Base-by-base conservation (phyloP, 1,140 invertebrate genomes). In the Papilio xuthus region DNA sequence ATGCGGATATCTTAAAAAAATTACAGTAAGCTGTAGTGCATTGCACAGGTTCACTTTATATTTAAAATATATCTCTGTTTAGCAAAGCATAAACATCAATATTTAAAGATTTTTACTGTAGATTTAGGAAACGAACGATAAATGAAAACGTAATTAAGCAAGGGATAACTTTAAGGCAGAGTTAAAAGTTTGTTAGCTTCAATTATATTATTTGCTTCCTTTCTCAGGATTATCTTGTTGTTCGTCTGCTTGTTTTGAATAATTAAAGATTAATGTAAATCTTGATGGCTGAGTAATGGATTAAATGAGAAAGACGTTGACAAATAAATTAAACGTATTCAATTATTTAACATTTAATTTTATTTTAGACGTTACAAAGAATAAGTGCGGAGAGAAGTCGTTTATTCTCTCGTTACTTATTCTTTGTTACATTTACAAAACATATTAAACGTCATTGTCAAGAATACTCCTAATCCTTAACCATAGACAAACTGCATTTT, bases 91-190 rank as follows among this genome's bases (percentile, higher is more conserved):
- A 56, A 56, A 56, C 4, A 56, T 8, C 23, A 71, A 71, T n/a
- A 71, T 71, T 71, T 70, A 2, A 41, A 41, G 63, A 47, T 42
- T 32, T 37, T 69, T 76, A 56, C 70, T 78, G 50, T 74, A 80
- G 81, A 84, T 79, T 83, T 83, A 87, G 83, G 84, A 87, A 86
- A 85, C 79, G 82, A 82, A 88, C 90, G 89, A 90, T 91, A 89
- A 90, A 90, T 92, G 89, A 91, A 91, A 92, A 90, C 80, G 86
- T 90, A 90, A 92, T 90, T 90, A 92, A 90, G 88, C 86, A 88
- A 86, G 86, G 86, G 80, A 86, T 89, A 91, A 91, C 81, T 92
- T 90, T 84, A 88, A 84, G 80, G 84, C 82, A 88, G 82, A 83
- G 81, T 88, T 88, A 90, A 91, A 92, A 90, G 83, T 90, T 92